A percentile compares a stretch with the other conserved stretches of the same genome.
These are phyloP conservation scores for Arctocebus calabarensis DNA, from an alignment of 2,797 vertebrate species.

Conservation along the genomic window DNA sequence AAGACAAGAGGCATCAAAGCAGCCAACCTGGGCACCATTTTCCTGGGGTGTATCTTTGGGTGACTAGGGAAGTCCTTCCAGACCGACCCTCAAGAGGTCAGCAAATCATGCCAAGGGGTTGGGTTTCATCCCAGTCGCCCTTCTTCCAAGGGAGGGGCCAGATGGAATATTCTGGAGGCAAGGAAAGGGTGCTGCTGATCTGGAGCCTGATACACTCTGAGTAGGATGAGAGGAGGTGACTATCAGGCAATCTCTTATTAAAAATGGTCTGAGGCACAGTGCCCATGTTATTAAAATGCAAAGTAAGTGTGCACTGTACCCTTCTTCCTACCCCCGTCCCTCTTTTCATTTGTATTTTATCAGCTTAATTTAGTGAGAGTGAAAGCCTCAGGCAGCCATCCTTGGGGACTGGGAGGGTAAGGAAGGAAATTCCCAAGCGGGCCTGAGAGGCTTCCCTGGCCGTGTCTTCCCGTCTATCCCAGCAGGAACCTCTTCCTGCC, in stretches of 20 bases:
- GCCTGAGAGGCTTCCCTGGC: rapidly evolving
- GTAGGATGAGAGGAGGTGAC: neutral
- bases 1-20: neutral
- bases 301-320: neutral
- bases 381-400: neutral
- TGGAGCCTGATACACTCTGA: neutral
- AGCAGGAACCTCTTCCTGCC: neutral
- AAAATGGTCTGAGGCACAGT: constrained; percentile 38
- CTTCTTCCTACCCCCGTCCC: neutral
- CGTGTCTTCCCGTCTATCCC: neutral
- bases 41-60: neutral
- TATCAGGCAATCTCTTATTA: constrained; percentile 61
- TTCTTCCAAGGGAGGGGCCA: neutral
- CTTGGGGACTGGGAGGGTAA: neutral
- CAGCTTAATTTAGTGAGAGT: constrained; percentile 61
- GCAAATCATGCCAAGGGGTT: neutral
- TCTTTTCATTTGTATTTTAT: constrained; percentile 64
- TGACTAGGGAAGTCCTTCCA: neutral
- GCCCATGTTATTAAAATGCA: constrained; percentile 71
- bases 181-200: neutral
- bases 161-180: neutral
- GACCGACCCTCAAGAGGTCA: neutral
- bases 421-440: neutral
- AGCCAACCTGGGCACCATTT: neutral
- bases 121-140: neutral